Evolutionary conservation across 2,888 invertebrate genomes (phyloP).

Genomic region (Ypsolopha scabrella): DNA sequence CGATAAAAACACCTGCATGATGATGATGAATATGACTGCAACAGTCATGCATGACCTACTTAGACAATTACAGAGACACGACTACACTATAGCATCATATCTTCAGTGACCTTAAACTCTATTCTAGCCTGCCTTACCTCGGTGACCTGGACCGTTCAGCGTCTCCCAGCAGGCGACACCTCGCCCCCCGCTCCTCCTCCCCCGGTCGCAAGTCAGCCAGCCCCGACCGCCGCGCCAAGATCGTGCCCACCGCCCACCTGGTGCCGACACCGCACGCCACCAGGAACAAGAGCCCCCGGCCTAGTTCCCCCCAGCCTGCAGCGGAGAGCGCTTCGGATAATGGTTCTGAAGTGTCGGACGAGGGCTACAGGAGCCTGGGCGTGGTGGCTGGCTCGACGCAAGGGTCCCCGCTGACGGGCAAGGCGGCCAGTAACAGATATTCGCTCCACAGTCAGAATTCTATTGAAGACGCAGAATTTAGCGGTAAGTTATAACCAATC

Average conservation of each 20-base stretch:
- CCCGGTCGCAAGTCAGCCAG: slow-evolving; percentile 54
- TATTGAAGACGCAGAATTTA: slow-evolving; percentile 78
- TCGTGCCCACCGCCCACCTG: slow-evolving; percentile 49
- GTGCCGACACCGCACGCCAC: slow-evolving; percentile 60
- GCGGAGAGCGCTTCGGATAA: slow-evolving; percentile 79
- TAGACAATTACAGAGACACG: too few species aligned
- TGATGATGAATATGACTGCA: too few species aligned
- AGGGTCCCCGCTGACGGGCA: slow-evolving; percentile 60
- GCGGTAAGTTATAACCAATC: slow-evolving; percentile 55
- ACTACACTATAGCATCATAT: too few species aligned
- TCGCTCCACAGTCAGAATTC: slow-evolving; percentile 80
- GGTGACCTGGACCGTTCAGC: slow-evolving; percentile 47
- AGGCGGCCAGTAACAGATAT: slow-evolving; percentile 68
- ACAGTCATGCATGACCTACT: too few species aligned
- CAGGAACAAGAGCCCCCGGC: slow-evolving; percentile 52
- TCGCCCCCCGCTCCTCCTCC: slow-evolving; percentile 38
- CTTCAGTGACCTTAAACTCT: not conserved
- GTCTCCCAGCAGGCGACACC: slow-evolving; percentile 42
- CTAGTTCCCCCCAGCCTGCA: slow-evolving; percentile 63
- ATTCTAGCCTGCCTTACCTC: slow-evolving; percentile 45
- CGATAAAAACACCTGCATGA: too few species aligned
- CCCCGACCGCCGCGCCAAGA: slow-evolving; percentile 49
- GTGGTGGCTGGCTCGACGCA: slow-evolving; percentile 69
- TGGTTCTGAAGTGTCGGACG: slow-evolving; percentile 87
- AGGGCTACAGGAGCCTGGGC: slow-evolving; percentile 85